Evolutionary conservation across 2,888 invertebrate species (phyloP), one percentile per base, ranked within the genome.

Genomic region (Galerucella calmariensis): DNA sequence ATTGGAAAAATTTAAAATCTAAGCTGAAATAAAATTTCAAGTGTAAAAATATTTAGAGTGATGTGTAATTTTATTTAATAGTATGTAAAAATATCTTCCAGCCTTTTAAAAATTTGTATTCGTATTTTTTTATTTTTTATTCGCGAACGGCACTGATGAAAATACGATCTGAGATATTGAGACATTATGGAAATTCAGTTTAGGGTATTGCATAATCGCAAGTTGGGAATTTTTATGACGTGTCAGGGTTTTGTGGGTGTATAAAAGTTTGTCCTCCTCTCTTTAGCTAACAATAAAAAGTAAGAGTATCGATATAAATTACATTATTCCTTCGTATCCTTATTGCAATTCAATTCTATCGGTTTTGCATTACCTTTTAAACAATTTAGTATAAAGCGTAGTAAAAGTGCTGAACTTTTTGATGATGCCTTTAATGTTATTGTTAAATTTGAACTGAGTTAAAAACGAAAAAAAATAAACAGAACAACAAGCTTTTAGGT

Each of bases 121-220:
- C 48, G 48, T 14, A 14, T 48, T 48, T 48, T 48, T 14, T 48
- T 12, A 48, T 48, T 48, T 53, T 53, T 14, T 53, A 8, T 53
- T 16, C n/a, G 35, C n/a, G 16, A 6, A 27, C 80, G 81, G 44
- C 48, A 44, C 68, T 68, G 68, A 16, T 12, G 76, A 82, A 81
- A 81, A 79, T 20, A 35, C 59, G 20, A 46, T 69, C 80, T 83
- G 83, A 83, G 80, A 84, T 85, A 84, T 83, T 82, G 83, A 81
- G 65, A 81, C 84, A 84, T 85, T 85, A 86, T 85, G 86, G 82
- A 85, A 85, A 86, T 86, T 84, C 82, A 79, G 83, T 82, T 81
- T 80, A 78, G 82, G 81, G 81, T 79, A 80, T 80, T 78, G 79
- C 77, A 73, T 75, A 74, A 74, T 77, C 76, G 77, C 75, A 77